Percentiles rank a stretch among this genome's conserved stretches.
Evolutionary conservation across 1,140 invertebrate genomes (phyloP).

Genomic region (Octopus bimaculoides): DNA sequence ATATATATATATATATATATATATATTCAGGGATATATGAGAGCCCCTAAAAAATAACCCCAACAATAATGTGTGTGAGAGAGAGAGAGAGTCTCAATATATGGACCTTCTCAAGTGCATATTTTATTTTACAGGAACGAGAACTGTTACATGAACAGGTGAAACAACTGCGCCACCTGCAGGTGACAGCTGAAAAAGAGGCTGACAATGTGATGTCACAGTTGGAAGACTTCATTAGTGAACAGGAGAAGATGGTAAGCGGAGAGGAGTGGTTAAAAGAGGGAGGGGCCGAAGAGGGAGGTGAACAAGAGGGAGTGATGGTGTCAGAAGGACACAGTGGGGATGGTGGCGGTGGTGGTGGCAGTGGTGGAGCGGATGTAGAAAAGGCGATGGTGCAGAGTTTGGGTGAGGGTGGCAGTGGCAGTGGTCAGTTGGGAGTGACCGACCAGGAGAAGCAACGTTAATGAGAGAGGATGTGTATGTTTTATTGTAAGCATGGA

Average conservation of each 20-base stretch:
- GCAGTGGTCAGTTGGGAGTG: too few relatives aligned
- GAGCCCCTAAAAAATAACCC: too few relatives aligned
- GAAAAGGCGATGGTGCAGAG: background rate
- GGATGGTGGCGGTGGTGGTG: background rate
- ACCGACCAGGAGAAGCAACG: too few relatives aligned
- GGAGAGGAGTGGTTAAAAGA: background rate
- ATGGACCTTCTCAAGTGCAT: too few relatives aligned
- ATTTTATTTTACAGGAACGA: conserved; percentile 40
- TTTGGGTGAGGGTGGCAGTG: too few relatives aligned
- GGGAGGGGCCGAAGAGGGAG: background rate
- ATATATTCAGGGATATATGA: too few relatives aligned
- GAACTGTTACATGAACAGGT: conserved; percentile 51
- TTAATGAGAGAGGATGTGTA: too few relatives aligned
- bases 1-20: too few relatives aligned
- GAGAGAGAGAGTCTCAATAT: too few relatives aligned
- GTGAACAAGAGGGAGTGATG: background rate
- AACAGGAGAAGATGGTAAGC: conserved; percentile 53
- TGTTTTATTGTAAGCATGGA: too few relatives aligned
- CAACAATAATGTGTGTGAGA: too few relatives aligned
- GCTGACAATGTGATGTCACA: conserved; percentile 51
- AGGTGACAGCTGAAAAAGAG: conserved; percentile 53
- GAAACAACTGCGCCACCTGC: conserved; percentile 46
- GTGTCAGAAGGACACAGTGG: background rate
- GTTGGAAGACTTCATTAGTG: conserved; percentile 55
- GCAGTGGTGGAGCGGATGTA: background rate